Evolutionary conservation across 2,113 vertebrate genomes (phyloP).

Genomic region (Grammomys surdaster): DNA sequence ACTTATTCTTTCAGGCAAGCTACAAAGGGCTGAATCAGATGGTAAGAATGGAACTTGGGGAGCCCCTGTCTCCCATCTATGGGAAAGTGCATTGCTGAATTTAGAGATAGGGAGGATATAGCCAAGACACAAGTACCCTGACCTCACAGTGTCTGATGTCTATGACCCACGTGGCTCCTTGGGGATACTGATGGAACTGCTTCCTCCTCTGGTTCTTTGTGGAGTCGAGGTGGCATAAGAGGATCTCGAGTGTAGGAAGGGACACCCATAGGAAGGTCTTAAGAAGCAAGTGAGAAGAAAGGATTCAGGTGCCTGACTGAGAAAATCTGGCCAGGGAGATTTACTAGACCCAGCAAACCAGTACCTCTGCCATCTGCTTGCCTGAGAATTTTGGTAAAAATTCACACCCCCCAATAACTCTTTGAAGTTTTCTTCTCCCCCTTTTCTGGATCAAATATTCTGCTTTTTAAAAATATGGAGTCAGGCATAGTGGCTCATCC

Average conservation of each 20-base stretch:
- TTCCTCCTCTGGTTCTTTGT: neutral
- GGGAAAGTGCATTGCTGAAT: neutral
- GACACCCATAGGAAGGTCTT: neutral
- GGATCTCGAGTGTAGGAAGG: neutral
- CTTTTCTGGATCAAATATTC: neutral
- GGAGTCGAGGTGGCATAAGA: neutral
- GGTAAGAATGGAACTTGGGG: constrained; percentile 43
- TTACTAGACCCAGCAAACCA: neutral
- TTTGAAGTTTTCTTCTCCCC: neutral
- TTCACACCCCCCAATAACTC: neutral
- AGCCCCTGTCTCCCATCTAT: constrained; percentile 8
- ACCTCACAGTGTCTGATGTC: neutral
- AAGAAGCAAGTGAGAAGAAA: neutral
- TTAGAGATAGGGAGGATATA: constrained; percentile 11
- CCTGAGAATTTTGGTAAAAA: neutral
- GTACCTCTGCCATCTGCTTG: neutral
- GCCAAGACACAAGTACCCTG: neutral
- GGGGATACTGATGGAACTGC: neutral
- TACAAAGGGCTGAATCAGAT: constrained; percentile 69
- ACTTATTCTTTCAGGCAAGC: constrained; percentile 66
- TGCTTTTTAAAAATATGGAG: neutral
- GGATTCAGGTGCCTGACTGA: neutral
- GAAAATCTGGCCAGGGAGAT: neutral
- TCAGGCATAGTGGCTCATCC: neutral
- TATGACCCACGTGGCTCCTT: neutral